Evolutionary conservation across 2,797 vertebrate species (phyloP), one percentile per base, ranked within the genome.

Genomic region (Rhadinocentrus ornatus): DNA sequence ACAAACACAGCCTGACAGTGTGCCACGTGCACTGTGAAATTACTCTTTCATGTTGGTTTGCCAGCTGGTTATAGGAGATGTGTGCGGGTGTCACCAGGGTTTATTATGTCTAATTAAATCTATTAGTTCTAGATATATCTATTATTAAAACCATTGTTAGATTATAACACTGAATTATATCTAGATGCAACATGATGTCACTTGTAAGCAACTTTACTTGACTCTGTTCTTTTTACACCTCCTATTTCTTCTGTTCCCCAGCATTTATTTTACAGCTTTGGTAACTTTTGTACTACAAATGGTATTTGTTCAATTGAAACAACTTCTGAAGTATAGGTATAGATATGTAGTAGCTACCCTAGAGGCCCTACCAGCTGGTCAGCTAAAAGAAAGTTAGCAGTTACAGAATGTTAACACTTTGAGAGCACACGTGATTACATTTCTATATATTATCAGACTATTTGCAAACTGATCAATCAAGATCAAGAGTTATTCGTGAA

Each of bases 11-110:
- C 71, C 62, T 88, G 83, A 78, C 90, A 78, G 52, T 1, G 62
- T 72, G 77, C 88, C 90, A 89, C 82, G 84, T 87, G 87, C 44
- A 2, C 66, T 65, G 75, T 60, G 64, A 77, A 75, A 31, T 78
- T 62, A 73, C 84, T 86, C 86, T 64, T 83, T 55, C 73, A 83
- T 48, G 71, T 76, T 79, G 70, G 59, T 69, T 79, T 70, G 77
- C 77, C 73, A 86, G 81, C 80, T 81, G 69, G 82, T 83, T 76
- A 82, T 71, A 62, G 73, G 59, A 59, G 63, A 67, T 75, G 70
- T 66, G 55, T 50, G 82, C 76, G 71, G 59, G 75, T 74, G 74
- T 64, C 82, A 81, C 57, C 56, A 32, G 63, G 67, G 77, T 81
- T 54, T 80, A 80, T 86, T 85, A 73, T 88, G 84, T 86, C 71